phyloP scores from a whole-genome alignment of 2,113 vertebrate species.

The Bagarius yarrelli region DNA sequence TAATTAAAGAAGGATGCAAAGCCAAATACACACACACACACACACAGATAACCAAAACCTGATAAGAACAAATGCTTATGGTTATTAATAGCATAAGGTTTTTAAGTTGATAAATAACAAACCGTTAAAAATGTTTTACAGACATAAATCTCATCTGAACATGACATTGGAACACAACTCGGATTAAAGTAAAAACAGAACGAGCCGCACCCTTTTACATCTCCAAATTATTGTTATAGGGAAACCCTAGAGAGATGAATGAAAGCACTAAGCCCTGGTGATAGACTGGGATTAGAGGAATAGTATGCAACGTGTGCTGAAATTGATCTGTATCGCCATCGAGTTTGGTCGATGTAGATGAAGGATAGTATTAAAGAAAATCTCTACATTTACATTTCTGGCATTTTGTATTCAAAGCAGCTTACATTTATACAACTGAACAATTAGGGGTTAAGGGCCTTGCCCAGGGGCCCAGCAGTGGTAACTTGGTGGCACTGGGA shows the following conservation, averaged over 20 bases:
- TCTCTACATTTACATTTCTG: not conserved
- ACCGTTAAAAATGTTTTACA: not conserved
- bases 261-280: slow-evolving; percentile 73
- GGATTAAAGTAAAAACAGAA: slow-evolving; percentile 1
- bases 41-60: not conserved
- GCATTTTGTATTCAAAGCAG: too few species aligned
- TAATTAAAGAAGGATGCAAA: not conserved
- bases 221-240: slow-evolving; percentile 56
- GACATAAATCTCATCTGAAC: not conserved
- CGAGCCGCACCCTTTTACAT: slow-evolving; percentile 52
- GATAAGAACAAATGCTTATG: not conserved
- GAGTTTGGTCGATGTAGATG: not conserved
- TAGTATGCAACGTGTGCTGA: not conserved
- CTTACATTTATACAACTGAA: too few species aligned
- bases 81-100: not conserved
- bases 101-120: not conserved
- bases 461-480: too few species aligned
- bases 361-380: not conserved
- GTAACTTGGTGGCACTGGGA: too few species aligned
- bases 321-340: not conserved
- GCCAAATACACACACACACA: not conserved
- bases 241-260: slow-evolving; percentile 67
- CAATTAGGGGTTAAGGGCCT: too few species aligned
- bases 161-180: slow-evolving; percentile 29
- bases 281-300: slow-evolving; percentile 71